Conservation (phyloP, 2,888 invertebrate species). For the Sarcophaga caerulescens region DNA sequence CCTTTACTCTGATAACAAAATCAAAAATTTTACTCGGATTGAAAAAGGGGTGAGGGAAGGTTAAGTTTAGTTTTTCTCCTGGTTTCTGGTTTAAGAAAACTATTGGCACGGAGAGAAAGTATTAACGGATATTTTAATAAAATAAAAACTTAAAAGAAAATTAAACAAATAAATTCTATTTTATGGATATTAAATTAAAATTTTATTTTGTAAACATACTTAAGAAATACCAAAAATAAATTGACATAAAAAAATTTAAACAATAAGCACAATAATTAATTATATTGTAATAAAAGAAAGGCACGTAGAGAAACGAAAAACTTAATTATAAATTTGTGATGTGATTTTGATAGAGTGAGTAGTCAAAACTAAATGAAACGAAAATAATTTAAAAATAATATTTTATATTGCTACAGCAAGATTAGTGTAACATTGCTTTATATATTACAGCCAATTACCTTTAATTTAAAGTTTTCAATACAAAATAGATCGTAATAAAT, state of each 20-base stretch:
- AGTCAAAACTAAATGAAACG: too few species aligned
- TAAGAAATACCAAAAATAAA: slow-evolving; percentile 31
- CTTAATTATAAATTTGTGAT: not conserved
- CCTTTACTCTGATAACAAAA: not conserved
- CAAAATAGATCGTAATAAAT: too few species aligned
- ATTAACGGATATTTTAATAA: not conserved
- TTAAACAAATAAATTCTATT: slow-evolving; percentile 32
- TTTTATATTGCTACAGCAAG: too few species aligned
- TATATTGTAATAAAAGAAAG: slow-evolving; percentile 9
- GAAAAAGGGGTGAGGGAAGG: not conserved
- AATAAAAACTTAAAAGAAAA: slow-evolving; percentile 13
- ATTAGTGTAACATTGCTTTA: too few species aligned
- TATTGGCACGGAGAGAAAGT: slow-evolving; percentile 29
- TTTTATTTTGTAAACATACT: slow-evolving; percentile 19
- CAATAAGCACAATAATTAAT: not conserved
- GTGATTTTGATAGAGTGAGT: too few species aligned
- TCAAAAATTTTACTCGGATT: not conserved
- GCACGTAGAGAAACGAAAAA: not conserved
- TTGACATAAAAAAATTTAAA: not conserved
- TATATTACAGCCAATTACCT: too few species aligned
- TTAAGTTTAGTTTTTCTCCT: not conserved
- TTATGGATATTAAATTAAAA: slow-evolving; percentile 31
- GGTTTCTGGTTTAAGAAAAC: not conserved
- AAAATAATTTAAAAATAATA: too few species aligned
- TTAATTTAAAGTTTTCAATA: too few species aligned